phyloP scores from a whole-genome alignment of 2,113 vertebrate genomes.

The Corydoras sp. region DNA sequence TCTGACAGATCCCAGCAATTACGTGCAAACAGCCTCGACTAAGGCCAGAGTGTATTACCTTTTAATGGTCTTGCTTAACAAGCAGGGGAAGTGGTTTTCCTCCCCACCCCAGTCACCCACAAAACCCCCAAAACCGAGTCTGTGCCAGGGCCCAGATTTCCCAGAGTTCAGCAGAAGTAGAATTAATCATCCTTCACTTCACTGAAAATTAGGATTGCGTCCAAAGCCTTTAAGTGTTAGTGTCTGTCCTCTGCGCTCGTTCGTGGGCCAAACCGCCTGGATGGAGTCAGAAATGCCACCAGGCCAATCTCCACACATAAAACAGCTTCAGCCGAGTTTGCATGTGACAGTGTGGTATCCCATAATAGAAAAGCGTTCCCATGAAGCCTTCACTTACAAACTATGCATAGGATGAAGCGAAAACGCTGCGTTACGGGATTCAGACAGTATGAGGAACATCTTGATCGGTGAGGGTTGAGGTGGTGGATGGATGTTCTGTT shows the following conservation, averaged over 20 bases:
- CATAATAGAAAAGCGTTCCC: slow-evolving; percentile 43
- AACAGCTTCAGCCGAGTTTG: slow-evolving; percentile 44
- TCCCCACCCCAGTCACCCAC: slow-evolving; percentile 55
- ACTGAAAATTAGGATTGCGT: slow-evolving; percentile 51
- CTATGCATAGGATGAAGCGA: slow-evolving; percentile 13
- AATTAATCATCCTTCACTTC: slow-evolving; percentile 57
- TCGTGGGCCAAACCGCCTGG: slow-evolving; percentile 50
- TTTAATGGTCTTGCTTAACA: slow-evolving; percentile 70
- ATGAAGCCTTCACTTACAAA: slow-evolving; percentile 28
- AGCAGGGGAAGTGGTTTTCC: slow-evolving; percentile 63
- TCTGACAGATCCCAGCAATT: slow-evolving; percentile 62
- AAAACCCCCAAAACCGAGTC: slow-evolving; percentile 51
- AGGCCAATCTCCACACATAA: slow-evolving; percentile 45
- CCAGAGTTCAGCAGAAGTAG: slow-evolving; percentile 61
- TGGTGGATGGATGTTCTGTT: too few species aligned
- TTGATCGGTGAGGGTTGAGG: too few species aligned
- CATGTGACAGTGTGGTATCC: slow-evolving; percentile 42
- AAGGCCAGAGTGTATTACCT: slow-evolving; percentile 55
- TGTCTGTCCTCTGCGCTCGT: slow-evolving; percentile 16
- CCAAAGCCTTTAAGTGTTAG: slow-evolving; percentile 35
- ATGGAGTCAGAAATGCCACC: slow-evolving; percentile 49
- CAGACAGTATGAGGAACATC: not conserved
- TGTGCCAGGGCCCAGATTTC: slow-evolving; percentile 59
- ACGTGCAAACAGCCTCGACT: slow-evolving; percentile 53
- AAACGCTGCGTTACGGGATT: not conserved